Conservation (phyloP, 2,797 vertebrate genomes). For the Leucoraja ocellata region DNA sequence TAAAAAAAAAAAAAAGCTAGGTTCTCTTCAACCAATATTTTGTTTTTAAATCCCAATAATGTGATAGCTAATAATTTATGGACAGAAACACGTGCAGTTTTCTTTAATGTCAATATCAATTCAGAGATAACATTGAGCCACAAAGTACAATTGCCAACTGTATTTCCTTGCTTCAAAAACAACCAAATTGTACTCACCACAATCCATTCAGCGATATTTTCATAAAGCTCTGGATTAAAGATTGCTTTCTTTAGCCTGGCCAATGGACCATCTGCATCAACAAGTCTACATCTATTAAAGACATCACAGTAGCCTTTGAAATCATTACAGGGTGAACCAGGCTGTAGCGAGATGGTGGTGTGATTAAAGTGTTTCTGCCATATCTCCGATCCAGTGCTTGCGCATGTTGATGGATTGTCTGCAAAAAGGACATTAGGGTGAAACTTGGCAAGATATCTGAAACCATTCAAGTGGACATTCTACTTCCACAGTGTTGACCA, state of each 20-base stretch:
- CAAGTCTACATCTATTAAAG: slow-evolving; percentile 85
- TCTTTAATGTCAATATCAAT: not conserved
- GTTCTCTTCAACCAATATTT: not conserved
- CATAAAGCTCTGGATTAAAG: slow-evolving; percentile 86
- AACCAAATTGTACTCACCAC: slow-evolving; percentile 67
- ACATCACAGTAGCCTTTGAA: slow-evolving; percentile 96
- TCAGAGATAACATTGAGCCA: not conserved
- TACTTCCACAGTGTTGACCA: not conserved
- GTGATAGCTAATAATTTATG: no score
- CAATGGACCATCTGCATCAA: slow-evolving; percentile 92
- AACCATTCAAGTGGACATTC: not conserved
- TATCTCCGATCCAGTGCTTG: slow-evolving; percentile 74
- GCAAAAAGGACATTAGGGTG: slow-evolving; percentile 42
- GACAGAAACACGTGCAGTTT: no score
- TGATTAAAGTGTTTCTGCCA: slow-evolving; percentile 65
- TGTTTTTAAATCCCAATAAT: not conserved
- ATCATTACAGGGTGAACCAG: slow-evolving; percentile 92
- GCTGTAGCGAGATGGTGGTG: slow-evolving; percentile 75
- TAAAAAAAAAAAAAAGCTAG: not conserved
- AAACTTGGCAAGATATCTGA: not conserved
- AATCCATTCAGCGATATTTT: slow-evolving; percentile 95
- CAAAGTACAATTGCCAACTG: not conserved
- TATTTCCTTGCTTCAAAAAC: no score
- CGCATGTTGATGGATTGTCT: slow-evolving; percentile 76
- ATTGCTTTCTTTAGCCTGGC: slow-evolving; percentile 93